These are phyloP conservation scores for Manis crassicaudata DNA, from an alignment of 2,797 vertebrate genomes.

Conservation along the genomic window DNA sequence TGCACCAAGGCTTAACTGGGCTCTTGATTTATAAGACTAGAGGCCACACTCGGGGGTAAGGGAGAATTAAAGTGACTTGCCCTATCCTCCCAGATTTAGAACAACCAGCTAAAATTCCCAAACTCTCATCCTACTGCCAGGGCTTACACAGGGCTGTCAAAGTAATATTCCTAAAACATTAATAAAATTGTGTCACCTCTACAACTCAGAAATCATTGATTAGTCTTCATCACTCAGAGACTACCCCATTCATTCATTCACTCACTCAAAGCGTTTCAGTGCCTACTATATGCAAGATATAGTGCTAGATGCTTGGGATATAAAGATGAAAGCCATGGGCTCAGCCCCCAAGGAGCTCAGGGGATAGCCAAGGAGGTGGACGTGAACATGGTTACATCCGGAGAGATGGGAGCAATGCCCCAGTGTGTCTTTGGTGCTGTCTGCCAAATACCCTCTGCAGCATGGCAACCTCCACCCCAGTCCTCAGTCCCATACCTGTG, in stretches of 20 bases:
- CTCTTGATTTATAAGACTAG: background rate
- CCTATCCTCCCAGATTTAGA: background rate
- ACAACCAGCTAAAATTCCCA: background rate
- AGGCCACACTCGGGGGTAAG: background rate
- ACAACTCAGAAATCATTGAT: background rate
- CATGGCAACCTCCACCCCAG: fast-evolving
- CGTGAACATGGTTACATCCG: fast-evolving
- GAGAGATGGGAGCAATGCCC: background rate
- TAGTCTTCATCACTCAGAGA: background rate
- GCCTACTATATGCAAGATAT: background rate
- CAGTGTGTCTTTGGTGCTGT: background rate
- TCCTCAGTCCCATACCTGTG: background rate
- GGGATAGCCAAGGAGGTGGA: background rate
- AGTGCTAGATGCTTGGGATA: background rate
- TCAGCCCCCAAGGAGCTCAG: background rate
- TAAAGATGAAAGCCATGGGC: background rate
- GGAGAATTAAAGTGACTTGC: background rate
- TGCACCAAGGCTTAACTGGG: background rate
- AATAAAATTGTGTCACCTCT: background rate
- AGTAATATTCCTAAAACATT: background rate
- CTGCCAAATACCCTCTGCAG: background rate
- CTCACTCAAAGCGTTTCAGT: background rate
- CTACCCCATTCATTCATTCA: background rate
- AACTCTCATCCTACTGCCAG: background rate
- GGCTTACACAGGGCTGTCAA: background rate